Percentiles rank a stretch among this genome's conserved stretches.
Evolutionary conservation across 1,140 invertebrate genomes (phyloP).

Genomic region (Macrobrachium nipponense): DNA sequence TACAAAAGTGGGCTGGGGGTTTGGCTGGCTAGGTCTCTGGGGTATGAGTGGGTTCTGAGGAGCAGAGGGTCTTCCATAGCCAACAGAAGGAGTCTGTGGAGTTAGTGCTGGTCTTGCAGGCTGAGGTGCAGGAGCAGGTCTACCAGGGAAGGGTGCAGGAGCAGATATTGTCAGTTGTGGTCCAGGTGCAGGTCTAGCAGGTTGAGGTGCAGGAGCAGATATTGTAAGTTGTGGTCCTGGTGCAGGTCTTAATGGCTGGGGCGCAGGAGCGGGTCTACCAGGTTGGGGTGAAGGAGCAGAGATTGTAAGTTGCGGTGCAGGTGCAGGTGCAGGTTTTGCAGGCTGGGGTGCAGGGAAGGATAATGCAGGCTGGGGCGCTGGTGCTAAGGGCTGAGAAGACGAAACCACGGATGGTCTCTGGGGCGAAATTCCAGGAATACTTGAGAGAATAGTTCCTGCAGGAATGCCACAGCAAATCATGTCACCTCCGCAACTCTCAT

Average conservation of each 20-base stretch:
- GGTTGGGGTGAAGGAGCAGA: not conserved
- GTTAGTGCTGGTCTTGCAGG: not conserved
- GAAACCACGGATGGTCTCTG: not conserved
- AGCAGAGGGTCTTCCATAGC: not conserved
- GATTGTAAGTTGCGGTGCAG: not conserved
- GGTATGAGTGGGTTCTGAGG: not conserved
- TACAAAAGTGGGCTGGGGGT: constrained; percentile 23
- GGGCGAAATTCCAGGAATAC: not conserved
- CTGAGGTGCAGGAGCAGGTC: not conserved
- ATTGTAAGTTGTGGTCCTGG: not conserved
- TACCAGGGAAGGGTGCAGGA: no score
- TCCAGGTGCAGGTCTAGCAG: not conserved
- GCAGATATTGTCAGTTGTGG: not conserved
- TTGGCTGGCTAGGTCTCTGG: not conserved
- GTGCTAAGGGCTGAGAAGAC: not conserved
- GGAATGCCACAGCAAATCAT: constrained; percentile 45
- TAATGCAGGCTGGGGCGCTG: not conserved
- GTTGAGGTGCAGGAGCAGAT: not conserved
- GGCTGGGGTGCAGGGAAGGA: not conserved
- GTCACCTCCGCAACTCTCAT: constrained; percentile 36
- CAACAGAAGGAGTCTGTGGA: not conserved
- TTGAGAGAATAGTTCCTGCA: not conserved
- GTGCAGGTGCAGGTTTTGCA: not conserved
- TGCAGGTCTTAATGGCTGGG: not conserved
- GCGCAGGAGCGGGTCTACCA: not conserved